These are phyloP conservation scores for Microplitis manilae DNA, from an alignment of 2,888 invertebrate genomes.

Conservation along the genomic window DNA sequence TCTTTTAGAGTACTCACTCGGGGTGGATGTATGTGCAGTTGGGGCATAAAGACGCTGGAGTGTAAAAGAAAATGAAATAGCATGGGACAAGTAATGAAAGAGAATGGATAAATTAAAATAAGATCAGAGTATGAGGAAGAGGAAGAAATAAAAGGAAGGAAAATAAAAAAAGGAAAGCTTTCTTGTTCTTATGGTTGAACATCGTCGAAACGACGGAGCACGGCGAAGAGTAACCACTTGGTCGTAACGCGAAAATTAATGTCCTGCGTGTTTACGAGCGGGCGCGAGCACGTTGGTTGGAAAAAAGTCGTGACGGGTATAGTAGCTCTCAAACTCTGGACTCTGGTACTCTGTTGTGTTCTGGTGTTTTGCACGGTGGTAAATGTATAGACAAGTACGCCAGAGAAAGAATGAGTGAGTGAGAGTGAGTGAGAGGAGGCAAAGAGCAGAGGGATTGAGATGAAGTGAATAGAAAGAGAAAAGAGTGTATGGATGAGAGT, in stretches of 20 bases:
- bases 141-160: neutral
- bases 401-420: too few species aligned
- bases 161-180: constrained; percentile 15
- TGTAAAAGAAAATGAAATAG: neutral
- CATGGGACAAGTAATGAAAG: constrained; percentile 4
- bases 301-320: constrained; percentile 36
- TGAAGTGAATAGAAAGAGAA: neutral
- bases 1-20: neutral
- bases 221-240: constrained; percentile 38
- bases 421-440: neutral
- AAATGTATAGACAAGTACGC: too few species aligned
- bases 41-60: neutral
- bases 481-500: neutral
- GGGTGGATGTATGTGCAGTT: too few species aligned
- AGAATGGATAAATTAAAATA: constrained; percentile 4
- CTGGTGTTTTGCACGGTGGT: neutral
- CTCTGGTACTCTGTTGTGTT: neutral
- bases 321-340: constrained; percentile 10
- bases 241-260: constrained; percentile 49
- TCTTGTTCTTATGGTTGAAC: constrained; percentile 6
- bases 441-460: neutral
- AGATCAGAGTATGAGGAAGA: constrained; percentile 19
- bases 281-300: constrained; percentile 26
- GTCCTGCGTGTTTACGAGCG: constrained; percentile 48
- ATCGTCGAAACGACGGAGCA: constrained; percentile 26